Evolutionary conservation across 2,797 vertebrate species (phyloP).

Genomic region (Falco berigora): DNA sequence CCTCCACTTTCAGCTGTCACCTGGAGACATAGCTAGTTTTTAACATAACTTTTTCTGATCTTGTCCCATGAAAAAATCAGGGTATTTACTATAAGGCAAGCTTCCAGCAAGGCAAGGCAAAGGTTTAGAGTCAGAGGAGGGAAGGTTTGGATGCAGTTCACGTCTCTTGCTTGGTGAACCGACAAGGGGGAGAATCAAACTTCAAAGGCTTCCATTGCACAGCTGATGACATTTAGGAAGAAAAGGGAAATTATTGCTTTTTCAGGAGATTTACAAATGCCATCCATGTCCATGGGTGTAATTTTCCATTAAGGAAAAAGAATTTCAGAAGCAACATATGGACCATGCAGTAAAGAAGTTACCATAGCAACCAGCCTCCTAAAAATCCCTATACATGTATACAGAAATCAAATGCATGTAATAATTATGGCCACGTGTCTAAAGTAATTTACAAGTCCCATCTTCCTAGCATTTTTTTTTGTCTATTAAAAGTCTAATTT

Average conservation of each 20-base stretch:
- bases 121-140: not conserved
- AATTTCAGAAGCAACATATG: constrained; percentile 47
- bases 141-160: constrained; percentile 13
- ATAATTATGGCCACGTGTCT: not conserved
- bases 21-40: not conserved
- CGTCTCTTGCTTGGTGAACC: not conserved
- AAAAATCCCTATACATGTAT: constrained; percentile 7
- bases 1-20: not conserved
- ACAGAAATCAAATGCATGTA: constrained; percentile 24
- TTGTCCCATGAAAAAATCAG: not conserved
- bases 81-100: not conserved
- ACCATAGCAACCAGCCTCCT: constrained; percentile 54
- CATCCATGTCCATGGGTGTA: constrained; percentile 53
- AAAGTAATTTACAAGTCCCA: not conserved
- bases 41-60: not conserved
- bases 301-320: constrained; percentile 56
- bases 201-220: constrained; percentile 50
- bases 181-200: not conserved
- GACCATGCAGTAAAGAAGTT: constrained; percentile 50
- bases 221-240: constrained; percentile 52
- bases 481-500: not conserved
- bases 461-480: not conserved
- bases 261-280: constrained; percentile 46
- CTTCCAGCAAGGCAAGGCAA: not conserved
- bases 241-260: constrained; percentile 8